phyloP scores from a whole-genome alignment of 2,113 vertebrate species.

The Serinus canaria region DNA sequence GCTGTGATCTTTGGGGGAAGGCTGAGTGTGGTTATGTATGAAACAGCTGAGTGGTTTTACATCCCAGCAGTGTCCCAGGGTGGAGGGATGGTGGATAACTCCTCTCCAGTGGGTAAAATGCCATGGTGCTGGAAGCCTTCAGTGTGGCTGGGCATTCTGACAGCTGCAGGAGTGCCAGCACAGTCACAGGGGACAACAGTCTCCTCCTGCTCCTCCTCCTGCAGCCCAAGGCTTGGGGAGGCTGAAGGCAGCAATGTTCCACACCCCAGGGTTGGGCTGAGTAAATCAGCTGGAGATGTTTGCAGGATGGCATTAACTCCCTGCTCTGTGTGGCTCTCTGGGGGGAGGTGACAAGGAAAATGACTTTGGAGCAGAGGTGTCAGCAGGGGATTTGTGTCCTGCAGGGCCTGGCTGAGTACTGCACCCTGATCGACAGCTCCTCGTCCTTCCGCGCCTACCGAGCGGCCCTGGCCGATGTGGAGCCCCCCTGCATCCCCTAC shows the following conservation, averaged over 20 bases:
- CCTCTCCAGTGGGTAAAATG: not conserved
- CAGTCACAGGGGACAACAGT: not conserved
- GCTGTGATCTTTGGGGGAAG: not conserved
- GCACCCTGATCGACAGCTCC: conserved; percentile 96
- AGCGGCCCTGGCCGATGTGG: conserved; percentile 93
- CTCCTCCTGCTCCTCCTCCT: not conserved
- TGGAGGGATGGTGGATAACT: not conserved
- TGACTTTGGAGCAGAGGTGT: not conserved
- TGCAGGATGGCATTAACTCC: not conserved
- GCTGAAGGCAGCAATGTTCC: not conserved
- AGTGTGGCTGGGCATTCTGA: not conserved
- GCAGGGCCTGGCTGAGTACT: conserved; percentile 95
- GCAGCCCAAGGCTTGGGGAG: not conserved
- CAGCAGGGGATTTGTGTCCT: not conserved
- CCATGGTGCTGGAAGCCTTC: not conserved
- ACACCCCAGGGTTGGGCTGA: accelerated
- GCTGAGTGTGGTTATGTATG: accelerated
- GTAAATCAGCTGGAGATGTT: not conserved
- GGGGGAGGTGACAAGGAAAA: not conserved
- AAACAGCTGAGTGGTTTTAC: not conserved
- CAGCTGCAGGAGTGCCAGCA: not conserved
- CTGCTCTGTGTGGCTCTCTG: not conserved
- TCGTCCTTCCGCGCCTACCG: conserved; percentile 97
- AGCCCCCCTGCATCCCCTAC: conserved; percentile 96
- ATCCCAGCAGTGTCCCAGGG: not conserved